Evolutionary conservation across 2,888 invertebrate species (phyloP), one percentile per base, ranked within the genome.

Genomic region (Caenorhabditis uteleia): DNA sequence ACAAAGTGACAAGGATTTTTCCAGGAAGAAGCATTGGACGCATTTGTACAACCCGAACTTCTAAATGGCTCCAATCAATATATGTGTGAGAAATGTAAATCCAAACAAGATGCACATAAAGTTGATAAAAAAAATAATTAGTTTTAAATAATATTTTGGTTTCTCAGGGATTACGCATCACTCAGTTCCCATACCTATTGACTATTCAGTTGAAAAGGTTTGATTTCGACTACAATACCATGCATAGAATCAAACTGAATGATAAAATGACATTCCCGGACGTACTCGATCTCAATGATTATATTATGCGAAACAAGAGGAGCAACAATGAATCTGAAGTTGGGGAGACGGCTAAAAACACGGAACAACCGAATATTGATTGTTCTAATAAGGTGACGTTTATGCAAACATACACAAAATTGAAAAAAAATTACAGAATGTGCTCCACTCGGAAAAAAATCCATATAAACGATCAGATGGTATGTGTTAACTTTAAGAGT

Each of bases 51-150:
- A 75, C 91, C 91, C 0, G 93, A 93, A 86, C 89, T 89, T 3
- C 86, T 93, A 29, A 90, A 91, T 64, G 92, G 88, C 23, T 89
- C 89, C 79, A 92, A 93, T 86, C 91, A 92, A 85, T 93, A 93
- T 85, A 88, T 88, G 83, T 93, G 93, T 85, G 91, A 91, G 76
- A 89, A 89, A 72, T 93, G 93, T 85, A 88, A 90, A 78, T 90
- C 90, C 83, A 91, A 91, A 82, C 91, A 91, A 83, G 89, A 92
- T 84, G 92, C 92, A 16, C 91, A 92, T 82, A 93, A 93, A 83
- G 85, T 85, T 57, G 26, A 45, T 48, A 2, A 1, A 29, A n/a
- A 5, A 16, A 14, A 16, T 21, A 29, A n/a, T 29, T 23, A 4
- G 12, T 39, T 16, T 39, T 18, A 16, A 8, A 18, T 12, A 16